Evolutionary conservation across 2,888 invertebrate species (phyloP), one percentile per base, ranked within the genome.

Genomic region (Synergus itoensis): DNA sequence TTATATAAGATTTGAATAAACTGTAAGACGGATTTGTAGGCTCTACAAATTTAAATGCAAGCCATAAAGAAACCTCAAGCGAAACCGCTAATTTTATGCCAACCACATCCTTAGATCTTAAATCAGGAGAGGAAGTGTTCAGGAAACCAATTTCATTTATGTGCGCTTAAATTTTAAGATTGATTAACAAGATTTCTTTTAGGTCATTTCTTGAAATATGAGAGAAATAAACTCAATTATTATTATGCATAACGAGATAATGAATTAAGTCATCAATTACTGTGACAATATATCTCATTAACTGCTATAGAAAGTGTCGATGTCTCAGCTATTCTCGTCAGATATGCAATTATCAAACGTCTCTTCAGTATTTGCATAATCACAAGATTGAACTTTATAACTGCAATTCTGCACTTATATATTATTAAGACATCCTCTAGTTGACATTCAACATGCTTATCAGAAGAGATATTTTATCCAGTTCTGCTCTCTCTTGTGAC

Each of bases 331-430:
- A 40, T 40, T 41, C 41, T 64, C 41, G 41, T 36, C n/a, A 1
- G 48, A n/a, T 60, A 4, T 60, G 60, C 11, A 9, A 67, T 67
- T 67, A 67, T 67, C 41, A 43, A 67, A 67, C 43, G 18, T 9
- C 43, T 18, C 12, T 14, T 41, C 43, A 41, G 16, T 64, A 64
- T 64, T 64, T 64, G 63, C 63, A 64, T 65, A 65, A 65, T 65
- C 65, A 43, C 43, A 65, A 18, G 65, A 43, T 43, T 65, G 65
- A 65, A 65, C 65, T 65, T 65, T 65, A 57, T 21, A 21, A 4
- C 5, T 60, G 11, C 21, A 60, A 3, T 11, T 60, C 60, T 21
- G 60, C 11, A 60, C 60, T 60, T 60, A 18, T 11, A 21, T 21
- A 45, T 63, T 63, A 14, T 63, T 67, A 11, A 43, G 18, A 18